phyloP scores from a whole-genome alignment of 2,888 invertebrate species.

The Odontothrips loti region DNA sequence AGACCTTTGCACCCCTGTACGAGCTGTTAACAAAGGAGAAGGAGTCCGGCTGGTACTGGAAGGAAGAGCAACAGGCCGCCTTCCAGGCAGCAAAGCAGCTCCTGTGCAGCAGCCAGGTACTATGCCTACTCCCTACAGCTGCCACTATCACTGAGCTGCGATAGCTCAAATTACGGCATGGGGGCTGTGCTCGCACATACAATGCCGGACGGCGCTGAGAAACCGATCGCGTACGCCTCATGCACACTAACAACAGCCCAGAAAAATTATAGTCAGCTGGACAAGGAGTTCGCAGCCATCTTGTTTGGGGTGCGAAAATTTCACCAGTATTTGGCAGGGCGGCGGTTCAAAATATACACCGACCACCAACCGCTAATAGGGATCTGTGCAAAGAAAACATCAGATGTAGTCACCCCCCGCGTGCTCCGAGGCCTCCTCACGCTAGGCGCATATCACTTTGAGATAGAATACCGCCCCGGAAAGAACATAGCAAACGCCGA shows the following conservation, averaged over 20 bases:
- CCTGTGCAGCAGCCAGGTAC: slow-evolving; percentile 31
- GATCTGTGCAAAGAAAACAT: background rate
- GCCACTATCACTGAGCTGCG: slow-evolving; percentile 35
- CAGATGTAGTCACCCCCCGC: background rate
- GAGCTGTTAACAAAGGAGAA: background rate
- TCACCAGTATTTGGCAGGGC: slow-evolving; percentile 42
- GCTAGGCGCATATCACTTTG: background rate
- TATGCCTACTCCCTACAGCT: slow-evolving; percentile 35
- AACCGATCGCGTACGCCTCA: slow-evolving; percentile 43
- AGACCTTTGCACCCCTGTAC: background rate
- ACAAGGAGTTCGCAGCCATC: slow-evolving; percentile 42
- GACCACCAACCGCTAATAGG: background rate
- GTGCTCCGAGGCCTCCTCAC: background rate
- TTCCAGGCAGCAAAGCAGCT: slow-evolving; percentile 38
- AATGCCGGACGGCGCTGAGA: slow-evolving; percentile 40
- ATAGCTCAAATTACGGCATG: slow-evolving; percentile 40
- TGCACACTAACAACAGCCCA: slow-evolving; percentile 40
- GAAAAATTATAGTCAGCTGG: slow-evolving; percentile 41
- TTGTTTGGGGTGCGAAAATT: slow-evolving; percentile 46
- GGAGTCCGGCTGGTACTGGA: slow-evolving; percentile 36
- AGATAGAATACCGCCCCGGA: background rate
- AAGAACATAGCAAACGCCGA: background rate
- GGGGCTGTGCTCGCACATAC: slow-evolving; percentile 41
- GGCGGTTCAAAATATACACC: background rate
- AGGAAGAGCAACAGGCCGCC: slow-evolving; percentile 36